Percentiles rank a stretch among this genome's conserved stretches.
Evolutionary conservation across 2,797 vertebrate species (phyloP).

Genomic region (Calcarius lapponicus): DNA sequence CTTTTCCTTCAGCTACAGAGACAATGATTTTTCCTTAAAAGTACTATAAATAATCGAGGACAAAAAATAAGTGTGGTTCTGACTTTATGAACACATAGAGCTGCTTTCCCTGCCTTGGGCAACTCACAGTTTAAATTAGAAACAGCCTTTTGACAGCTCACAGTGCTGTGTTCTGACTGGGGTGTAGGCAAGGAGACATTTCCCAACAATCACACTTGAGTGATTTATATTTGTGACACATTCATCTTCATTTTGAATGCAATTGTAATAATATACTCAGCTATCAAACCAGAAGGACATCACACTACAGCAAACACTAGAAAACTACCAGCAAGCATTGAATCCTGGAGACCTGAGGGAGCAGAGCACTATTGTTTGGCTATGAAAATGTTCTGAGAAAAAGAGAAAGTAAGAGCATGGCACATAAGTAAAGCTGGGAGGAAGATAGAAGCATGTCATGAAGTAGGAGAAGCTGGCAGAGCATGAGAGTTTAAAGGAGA

Average conservation of each 20-base stretch:
- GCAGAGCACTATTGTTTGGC: neutral
- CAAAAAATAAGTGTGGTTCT: neutral
- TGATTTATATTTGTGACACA: conserved; percentile 29
- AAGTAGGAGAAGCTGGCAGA: neutral
- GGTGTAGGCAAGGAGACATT: neutral
- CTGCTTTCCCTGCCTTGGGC: conserved; percentile 24
- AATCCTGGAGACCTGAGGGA: neutral
- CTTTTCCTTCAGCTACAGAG: neutral
- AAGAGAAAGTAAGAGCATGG: neutral
- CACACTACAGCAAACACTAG: neutral
- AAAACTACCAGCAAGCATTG: neutral
- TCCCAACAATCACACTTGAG: neutral
- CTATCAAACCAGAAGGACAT: neutral
- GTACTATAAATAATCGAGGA: neutral
- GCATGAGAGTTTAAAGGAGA: neutral
- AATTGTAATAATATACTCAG: conserved; percentile 8
- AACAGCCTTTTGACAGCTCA: neutral
- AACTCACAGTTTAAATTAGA: conserved; percentile 29
- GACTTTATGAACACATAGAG: conserved; percentile 9
- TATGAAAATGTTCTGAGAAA: neutral
- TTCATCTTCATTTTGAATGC: neutral
- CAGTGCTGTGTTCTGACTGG: neutral
- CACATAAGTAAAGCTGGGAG: neutral
- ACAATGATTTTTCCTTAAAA: neutral
- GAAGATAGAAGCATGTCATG: neutral